Evolutionary conservation across 1,140 invertebrate species (phyloP).

Genomic region (Scaptomyza hsui): DNA sequence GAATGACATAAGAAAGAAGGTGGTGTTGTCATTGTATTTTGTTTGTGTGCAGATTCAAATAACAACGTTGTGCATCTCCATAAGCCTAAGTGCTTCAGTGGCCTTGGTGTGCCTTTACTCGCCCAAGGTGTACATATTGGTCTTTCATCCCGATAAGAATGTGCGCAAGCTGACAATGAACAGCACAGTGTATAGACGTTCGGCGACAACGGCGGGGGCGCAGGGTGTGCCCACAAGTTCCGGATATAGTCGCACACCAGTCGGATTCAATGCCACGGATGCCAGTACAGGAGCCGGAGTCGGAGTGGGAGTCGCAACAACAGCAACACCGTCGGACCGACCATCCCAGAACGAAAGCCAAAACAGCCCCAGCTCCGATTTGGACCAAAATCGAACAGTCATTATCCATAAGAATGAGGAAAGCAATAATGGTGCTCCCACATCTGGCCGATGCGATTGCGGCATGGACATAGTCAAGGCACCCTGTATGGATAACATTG

Average conservation of each 20-base stretch:
- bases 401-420: conserved; percentile 38
- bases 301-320: background rate
- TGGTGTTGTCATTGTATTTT: too few relatives aligned
- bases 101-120: conserved; percentile 91
- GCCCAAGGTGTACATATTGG: conserved; percentile 91
- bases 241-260: conserved; percentile 53
- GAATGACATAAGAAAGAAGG: too few relatives aligned
- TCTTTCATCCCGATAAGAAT: conserved; percentile 92
- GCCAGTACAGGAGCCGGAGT: background rate
- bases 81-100: conserved; percentile 91
- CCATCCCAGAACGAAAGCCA: conserved; percentile 33
- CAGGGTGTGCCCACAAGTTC: conserved; percentile 49
- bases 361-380: conserved; percentile 21
- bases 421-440: conserved; percentile 14
- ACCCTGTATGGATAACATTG: conserved; percentile 1
- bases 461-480: background rate
- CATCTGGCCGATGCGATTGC: conserved; percentile 32
- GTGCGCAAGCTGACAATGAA: conserved; percentile 86
- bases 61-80: conserved; percentile 91
- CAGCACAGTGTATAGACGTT: conserved; percentile 84
- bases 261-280: conserved; percentile 4
- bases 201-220: conserved; percentile 59
- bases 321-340: conserved; percentile 26
- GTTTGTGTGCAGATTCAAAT: conserved; percentile 87
- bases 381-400: conserved; percentile 25